These are phyloP conservation scores for Spialia ferax DNA, from an alignment of 2,888 invertebrate genomes.

Conservation along the genomic window DNA sequence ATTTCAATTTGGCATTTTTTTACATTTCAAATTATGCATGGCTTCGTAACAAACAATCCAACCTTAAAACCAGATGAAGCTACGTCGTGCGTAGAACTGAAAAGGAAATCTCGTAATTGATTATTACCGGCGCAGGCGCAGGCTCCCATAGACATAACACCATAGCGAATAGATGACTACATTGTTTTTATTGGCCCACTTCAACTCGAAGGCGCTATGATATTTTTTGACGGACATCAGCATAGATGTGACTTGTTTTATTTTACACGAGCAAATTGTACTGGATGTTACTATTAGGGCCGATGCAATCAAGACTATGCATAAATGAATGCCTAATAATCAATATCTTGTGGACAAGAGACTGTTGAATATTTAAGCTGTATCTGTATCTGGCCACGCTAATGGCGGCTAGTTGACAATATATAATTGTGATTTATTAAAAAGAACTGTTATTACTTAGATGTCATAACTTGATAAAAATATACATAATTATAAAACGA, in stretches of 20 bases:
- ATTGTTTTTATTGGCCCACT: slow-evolving; percentile 51
- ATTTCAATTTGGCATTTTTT: no score
- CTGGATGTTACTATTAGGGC: slow-evolving; percentile 50
- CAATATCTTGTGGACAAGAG: slow-evolving; percentile 63
- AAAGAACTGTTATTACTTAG: slow-evolving; percentile 3
- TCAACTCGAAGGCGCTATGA: slow-evolving; percentile 70
- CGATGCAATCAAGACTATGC: slow-evolving; percentile 66
- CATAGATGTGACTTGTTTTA: slow-evolving; percentile 45
- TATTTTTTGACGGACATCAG: slow-evolving; percentile 65
- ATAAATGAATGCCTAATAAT: slow-evolving; percentile 72
- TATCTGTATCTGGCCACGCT: slow-evolving; percentile 50
- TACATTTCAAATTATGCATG: neutral
- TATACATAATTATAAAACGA: neutral
- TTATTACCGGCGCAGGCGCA: neutral
- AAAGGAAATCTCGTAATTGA: slow-evolving; percentile 1
- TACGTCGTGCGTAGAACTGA: neutral
- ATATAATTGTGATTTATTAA: slow-evolving; percentile 27
- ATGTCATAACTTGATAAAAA: slow-evolving; percentile 8
- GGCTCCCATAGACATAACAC: neutral
- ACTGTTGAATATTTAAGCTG: slow-evolving; percentile 63
- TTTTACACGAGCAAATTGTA: slow-evolving; percentile 55
- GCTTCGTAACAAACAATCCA: neutral
- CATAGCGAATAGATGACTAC: slow-evolving; percentile 39
- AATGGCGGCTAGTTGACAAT: slow-evolving; percentile 29
- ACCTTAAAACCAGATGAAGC: neutral